phyloP scores from a whole-genome alignment of 2,113 vertebrate genomes.

The Tyrannus savana region DNA sequence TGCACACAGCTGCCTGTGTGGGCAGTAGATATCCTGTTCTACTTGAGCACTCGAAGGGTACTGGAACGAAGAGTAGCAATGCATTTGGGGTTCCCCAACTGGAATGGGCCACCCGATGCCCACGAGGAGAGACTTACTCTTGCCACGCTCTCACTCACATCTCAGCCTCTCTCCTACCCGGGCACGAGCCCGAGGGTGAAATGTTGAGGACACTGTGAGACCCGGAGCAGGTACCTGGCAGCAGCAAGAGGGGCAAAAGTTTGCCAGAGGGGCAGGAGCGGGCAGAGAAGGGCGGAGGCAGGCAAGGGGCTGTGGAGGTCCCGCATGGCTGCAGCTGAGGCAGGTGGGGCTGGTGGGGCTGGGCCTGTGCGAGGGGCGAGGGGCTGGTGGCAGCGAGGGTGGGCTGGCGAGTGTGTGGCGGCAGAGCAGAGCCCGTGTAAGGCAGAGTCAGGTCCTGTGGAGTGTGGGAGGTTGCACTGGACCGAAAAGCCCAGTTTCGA shows the following conservation, averaged over 20 bases:
- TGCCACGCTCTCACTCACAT: background rate
- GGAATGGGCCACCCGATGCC: background rate
- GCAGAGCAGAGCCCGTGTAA: fast-evolving
- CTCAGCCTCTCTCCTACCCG: background rate
- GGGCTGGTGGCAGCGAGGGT: background rate
- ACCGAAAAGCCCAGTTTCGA: background rate
- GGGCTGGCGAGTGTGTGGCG: background rate
- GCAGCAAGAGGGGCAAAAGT: background rate
- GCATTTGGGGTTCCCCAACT: background rate
- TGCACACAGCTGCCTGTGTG: background rate
- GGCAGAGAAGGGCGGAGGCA: background rate
- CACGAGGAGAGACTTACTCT: background rate
- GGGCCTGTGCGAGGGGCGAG: background rate
- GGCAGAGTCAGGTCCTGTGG: too few species aligned
- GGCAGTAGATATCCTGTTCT: background rate
- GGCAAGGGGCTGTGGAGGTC: background rate
- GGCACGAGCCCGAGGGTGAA: fast-evolving
- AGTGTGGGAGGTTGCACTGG: background rate
- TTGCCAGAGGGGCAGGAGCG: background rate
- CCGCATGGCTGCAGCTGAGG: fast-evolving
- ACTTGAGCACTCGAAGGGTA: background rate
- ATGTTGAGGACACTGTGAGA: fast-evolving
- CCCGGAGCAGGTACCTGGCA: background rate
- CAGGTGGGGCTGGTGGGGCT: background rate
- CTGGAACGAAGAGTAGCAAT: background rate